phyloP scores from a whole-genome alignment of 2,113 vertebrate genomes.

The Zapus hudsonius region DNA sequence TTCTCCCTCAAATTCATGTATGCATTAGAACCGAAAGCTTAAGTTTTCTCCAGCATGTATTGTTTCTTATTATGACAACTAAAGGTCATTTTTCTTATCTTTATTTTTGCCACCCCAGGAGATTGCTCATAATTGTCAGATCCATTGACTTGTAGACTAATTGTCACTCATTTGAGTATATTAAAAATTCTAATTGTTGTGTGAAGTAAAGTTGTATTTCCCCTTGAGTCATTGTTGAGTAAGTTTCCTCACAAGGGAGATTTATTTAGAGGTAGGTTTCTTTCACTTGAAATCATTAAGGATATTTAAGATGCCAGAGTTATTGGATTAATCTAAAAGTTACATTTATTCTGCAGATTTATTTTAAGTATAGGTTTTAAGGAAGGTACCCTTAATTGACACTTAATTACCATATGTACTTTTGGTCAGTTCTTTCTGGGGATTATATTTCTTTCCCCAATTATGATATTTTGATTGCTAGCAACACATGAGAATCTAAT shows the following conservation, averaged over 20 bases:
- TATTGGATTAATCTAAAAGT: constrained; percentile 60
- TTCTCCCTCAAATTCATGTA: neutral
- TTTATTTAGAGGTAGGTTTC: constrained; percentile 68
- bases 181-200: constrained; percentile 60
- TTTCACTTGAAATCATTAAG: constrained; percentile 57
- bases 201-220: neutral
- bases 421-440: neutral
- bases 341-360: constrained; percentile 3
- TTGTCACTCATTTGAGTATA: constrained; percentile 67
- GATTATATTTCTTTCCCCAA: constrained; percentile 64
- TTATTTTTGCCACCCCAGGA: constrained; percentile 48
- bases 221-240: constrained; percentile 51
- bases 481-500: constrained; percentile 62
- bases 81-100: constrained; percentile 63
- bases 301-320: constrained; percentile 40
- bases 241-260: constrained; percentile 56
- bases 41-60: neutral
- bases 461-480: constrained; percentile 67
- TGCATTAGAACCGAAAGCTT: neutral
- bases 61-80: constrained; percentile 37
- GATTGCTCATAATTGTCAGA: constrained; percentile 30
- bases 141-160: constrained; percentile 56
- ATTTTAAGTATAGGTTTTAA: constrained; percentile 49
- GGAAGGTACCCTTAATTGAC: constrained; percentile 52
- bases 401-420: constrained; percentile 53